Percentiles rank a stretch among this genome's conserved stretches.
These are phyloP conservation scores for Saimiri boliviensis DNA, from an alignment of 2,113 vertebrate species.

Conservation along the genomic window DNA sequence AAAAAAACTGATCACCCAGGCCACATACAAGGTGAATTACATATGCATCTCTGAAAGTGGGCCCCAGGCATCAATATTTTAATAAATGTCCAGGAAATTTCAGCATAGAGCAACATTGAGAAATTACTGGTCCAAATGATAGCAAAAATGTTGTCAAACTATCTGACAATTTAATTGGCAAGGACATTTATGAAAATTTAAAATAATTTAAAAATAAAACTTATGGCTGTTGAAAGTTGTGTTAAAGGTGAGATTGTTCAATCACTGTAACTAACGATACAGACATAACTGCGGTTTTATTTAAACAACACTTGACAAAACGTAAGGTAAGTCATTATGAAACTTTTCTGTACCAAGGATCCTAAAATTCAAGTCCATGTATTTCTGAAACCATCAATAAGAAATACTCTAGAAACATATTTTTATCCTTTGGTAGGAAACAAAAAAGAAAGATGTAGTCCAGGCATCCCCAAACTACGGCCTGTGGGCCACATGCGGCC, in stretches of 20 bases:
- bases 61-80: not conserved
- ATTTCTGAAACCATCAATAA: not conserved
- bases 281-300: not conserved
- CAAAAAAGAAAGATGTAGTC: not conserved
- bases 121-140: not conserved
- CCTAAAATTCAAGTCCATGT: not conserved
- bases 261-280: not conserved
- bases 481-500: too few relatives aligned
- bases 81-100: not conserved
- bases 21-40: not conserved
- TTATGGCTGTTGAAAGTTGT: not conserved
- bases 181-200: conserved; percentile 1
- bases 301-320: conserved; percentile 40
- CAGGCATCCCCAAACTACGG: too few relatives aligned
- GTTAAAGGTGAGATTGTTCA: not conserved
- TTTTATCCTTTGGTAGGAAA: not conserved
- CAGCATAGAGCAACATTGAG: not conserved
- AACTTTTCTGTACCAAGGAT: not conserved
- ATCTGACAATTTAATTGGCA: not conserved
- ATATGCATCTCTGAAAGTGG: not conserved
- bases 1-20: not conserved
- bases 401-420: not conserved
- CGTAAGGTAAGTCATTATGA: not conserved
- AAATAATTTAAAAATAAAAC: not conserved
- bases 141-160: not conserved